Evolutionary conservation across 2,888 invertebrate species (phyloP).

Genomic region (Drosophila robusta): DNA sequence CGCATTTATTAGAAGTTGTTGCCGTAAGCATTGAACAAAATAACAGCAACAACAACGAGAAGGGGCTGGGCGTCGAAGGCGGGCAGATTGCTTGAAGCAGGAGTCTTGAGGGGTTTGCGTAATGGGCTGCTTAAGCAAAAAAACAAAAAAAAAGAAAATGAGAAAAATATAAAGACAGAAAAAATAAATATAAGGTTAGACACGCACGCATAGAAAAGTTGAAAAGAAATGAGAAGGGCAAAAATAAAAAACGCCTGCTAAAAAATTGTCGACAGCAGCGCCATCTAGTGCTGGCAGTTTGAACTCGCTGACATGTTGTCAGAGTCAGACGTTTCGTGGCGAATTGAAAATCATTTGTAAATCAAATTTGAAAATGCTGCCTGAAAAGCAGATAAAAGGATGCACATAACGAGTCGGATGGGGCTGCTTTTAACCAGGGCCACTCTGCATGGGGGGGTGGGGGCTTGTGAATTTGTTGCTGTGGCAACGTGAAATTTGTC

Average conservation of each 20-base stretch:
- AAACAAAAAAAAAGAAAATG: not conserved
- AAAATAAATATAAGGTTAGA: conserved; percentile 19
- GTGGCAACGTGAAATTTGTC: conserved; percentile 56
- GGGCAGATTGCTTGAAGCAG: conserved; percentile 20
- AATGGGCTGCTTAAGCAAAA: conserved; percentile 37
- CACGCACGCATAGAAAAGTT: conserved; percentile 31
- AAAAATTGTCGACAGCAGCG: conserved; percentile 19
- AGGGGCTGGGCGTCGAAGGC: not conserved
- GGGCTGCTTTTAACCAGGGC: conserved; percentile 7
- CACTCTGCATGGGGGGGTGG: not conserved
- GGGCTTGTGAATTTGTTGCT: conserved; percentile 42
- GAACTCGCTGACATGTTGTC: conserved; percentile 45
- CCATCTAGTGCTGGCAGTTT: conserved; percentile 32
- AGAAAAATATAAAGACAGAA: conserved; percentile 31
- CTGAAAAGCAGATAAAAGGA: conserved; percentile 47
- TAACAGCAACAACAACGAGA: conserved; percentile 5
- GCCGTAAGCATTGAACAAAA: conserved; percentile 48
- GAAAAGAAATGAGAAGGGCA: not conserved
- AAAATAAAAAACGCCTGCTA: not conserved
- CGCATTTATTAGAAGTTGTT: conserved; percentile 71
- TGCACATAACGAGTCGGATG: conserved; percentile 46
- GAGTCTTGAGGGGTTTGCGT: conserved; percentile 1
- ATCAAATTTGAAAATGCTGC: conserved; percentile 63
- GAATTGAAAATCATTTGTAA: conserved; percentile 72
- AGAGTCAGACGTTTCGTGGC: conserved; percentile 27